A percentile compares a stretch with the other conserved stretches of the same genome.
Conservation (phyloP, 2,797 vertebrate species). For the Chelon labrosus region DNA sequence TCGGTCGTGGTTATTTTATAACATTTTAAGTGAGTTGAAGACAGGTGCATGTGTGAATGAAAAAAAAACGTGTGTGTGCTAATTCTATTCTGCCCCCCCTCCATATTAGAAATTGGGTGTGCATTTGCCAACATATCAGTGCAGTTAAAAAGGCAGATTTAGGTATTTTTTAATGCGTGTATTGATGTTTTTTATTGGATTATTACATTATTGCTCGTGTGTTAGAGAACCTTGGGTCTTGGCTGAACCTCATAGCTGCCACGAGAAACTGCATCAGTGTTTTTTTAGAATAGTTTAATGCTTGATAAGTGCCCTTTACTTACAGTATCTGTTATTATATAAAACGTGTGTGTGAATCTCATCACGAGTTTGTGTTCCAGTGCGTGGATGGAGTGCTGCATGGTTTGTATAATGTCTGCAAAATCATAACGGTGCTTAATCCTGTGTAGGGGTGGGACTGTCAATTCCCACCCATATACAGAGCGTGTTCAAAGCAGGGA, state of each 20-base stretch:
- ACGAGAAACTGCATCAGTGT: background rate
- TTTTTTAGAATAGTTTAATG: background rate
- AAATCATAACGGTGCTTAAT: slow-evolving; percentile 1
- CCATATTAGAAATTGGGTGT: background rate
- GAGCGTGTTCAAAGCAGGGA: slow-evolving; percentile 17
- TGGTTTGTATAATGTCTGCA: background rate
- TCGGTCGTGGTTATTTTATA: slow-evolving; percentile 37
- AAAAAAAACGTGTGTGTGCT: background rate
- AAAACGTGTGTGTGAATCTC: too few species aligned
- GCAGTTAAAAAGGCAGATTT: background rate
- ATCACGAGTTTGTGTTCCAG: background rate
- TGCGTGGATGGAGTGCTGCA: background rate
- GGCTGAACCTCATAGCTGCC: background rate
- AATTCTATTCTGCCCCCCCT: background rate
- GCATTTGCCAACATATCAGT: slow-evolving; percentile 11
- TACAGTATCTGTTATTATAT: too few species aligned
- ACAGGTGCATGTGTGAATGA: slow-evolving; percentile 58
- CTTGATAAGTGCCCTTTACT: background rate
- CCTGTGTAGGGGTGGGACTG: background rate
- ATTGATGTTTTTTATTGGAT: slow-evolving; percentile 1
- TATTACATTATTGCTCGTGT: background rate
- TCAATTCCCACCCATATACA: slow-evolving; percentile 3
- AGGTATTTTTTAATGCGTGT: background rate
- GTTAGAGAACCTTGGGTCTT: background rate
- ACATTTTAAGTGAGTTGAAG: slow-evolving; percentile 25